Evolutionary conservation across 2,888 invertebrate genomes (phyloP).

Genomic region (Caenorhabditis sp.): DNA sequence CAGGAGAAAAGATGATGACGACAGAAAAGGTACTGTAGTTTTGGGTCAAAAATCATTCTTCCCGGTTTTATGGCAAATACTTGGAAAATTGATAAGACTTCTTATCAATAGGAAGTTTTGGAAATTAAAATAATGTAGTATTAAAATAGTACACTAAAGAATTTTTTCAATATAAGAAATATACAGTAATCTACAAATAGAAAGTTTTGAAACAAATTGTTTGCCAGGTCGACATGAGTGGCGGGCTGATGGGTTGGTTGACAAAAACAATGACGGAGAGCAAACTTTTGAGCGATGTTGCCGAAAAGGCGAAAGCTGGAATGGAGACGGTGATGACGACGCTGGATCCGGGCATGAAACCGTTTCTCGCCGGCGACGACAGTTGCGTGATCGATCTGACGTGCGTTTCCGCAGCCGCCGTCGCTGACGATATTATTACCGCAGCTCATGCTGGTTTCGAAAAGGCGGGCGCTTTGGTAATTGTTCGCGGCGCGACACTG

Average conservation of each 20-base stretch:
- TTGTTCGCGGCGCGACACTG: slow-evolving; percentile 8
- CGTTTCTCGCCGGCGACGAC: slow-evolving; percentile 45
- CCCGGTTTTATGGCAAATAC: not conserved
- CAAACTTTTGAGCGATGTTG: slow-evolving; percentile 43
- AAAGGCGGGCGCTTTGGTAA: slow-evolving; percentile 24
- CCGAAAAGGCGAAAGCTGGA: slow-evolving; percentile 48
- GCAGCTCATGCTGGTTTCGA: slow-evolving; percentile 22
- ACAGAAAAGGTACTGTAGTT: not conserved
- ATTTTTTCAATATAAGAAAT: too few species aligned
- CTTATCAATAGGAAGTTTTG: too few species aligned
- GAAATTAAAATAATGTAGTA: too few species aligned
- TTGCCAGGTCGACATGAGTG: slow-evolving; percentile 44
- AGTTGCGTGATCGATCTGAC: slow-evolving; percentile 35
- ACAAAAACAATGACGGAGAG: slow-evolving; percentile 49
- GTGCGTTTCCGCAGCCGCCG: slow-evolving; percentile 20
- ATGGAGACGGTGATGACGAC: slow-evolving; percentile 54
- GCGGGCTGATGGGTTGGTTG: slow-evolving; percentile 50
- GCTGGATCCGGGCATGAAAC: slow-evolving; percentile 54
- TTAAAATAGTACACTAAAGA: too few species aligned
- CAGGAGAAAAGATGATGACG: not conserved
- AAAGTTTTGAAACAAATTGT: not conserved
- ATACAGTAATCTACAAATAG: slow-evolving; percentile 13
- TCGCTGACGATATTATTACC: slow-evolving; percentile 7
- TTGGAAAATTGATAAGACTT: not conserved
- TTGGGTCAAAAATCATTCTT: not conserved